Evolutionary conservation across 23 tunicate genomes (phyloP), one percentile per base, ranked within the genome.

Genomic region (Trididemnum miniatum): DNA sequence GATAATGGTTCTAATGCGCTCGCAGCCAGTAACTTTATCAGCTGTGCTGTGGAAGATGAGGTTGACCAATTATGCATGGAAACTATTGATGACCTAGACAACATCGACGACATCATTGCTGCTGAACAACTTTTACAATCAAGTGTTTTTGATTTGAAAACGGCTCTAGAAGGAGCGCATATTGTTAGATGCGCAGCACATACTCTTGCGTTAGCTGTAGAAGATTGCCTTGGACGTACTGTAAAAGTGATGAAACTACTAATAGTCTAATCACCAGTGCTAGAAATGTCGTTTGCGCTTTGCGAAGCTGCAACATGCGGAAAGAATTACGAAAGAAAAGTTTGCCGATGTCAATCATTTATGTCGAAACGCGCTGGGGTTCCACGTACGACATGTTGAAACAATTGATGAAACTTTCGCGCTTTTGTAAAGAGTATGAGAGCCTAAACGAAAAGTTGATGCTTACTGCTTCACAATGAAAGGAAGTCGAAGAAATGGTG

Each of bases 1-100:
- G 69, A 62, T 24, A 62, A 62, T 62, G 69, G 69, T 22, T 62
- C 24, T 22, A 22, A 62, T 62, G 69, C 69, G 4, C 69, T 62
- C 5, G 69, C 69, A 22, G 69, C 69, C 69, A 62, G 23, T 22
- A 62, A 62, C 22, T 62, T 25, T 9, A 62, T 62, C 20, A 62
- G 69, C 69, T 9, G 22, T 22, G 4, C 22, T 62, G 69, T 62
- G 29, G 69, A 62, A 62, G 29, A 9, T 25, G 69, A 62, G 24
- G 23, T 62, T 4, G 69, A 62, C 29, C 27, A 62, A 62, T 5
- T 9, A 25, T 4, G 69, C 22, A 4, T 62, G 4, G 24, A 62
- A 9, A 4, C 54, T 15, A 44, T n/a, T n/a, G n/a, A n/a, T n/a
- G n/a, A 62, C 22, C 22, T 22, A 5, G 69, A 62, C 69, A 62